Evolutionary conservation across 2,797 vertebrate species (phyloP).

Genomic region (Arctocebus calabarensis): DNA sequence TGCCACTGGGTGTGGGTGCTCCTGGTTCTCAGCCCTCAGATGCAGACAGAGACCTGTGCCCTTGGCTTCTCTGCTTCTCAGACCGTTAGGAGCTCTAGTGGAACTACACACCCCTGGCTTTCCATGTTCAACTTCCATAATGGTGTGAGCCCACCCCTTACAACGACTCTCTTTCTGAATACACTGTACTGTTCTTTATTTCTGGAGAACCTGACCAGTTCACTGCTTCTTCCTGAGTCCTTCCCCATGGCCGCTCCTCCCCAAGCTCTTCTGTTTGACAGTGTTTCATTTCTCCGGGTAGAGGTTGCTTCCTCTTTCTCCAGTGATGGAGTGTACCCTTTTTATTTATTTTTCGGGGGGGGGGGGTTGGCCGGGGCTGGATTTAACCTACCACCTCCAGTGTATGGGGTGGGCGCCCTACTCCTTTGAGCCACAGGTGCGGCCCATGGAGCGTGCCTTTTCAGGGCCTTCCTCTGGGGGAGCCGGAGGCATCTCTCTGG

Average conservation of each 20-base stretch:
- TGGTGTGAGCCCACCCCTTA: background rate
- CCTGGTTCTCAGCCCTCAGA: background rate
- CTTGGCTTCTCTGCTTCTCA: background rate
- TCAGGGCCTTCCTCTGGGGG: background rate
- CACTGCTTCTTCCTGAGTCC: background rate
- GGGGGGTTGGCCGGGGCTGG: too few species aligned
- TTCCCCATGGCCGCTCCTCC: background rate
- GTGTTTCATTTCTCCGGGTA: background rate
- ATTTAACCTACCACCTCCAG: too few species aligned
- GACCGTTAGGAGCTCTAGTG: background rate
- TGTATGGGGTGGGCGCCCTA: too few species aligned
- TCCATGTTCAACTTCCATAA: background rate
- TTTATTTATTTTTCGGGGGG: too few species aligned
- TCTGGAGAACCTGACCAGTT: background rate
- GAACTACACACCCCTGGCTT: too few species aligned
- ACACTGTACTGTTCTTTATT: background rate
- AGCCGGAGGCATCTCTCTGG: background rate
- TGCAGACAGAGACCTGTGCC: background rate
- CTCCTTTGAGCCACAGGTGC: too few species aligned
- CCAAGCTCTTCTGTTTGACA: background rate
- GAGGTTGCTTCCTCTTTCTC: background rate
- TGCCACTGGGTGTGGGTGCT: background rate
- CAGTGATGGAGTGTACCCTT: background rate
- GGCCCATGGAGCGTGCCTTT: background rate
- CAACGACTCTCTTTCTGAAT: too few species aligned